Evolutionary conservation across 2,797 vertebrate species (phyloP), one percentile per base, ranked within the genome.

Genomic region (Gallinago stenura): DNA sequence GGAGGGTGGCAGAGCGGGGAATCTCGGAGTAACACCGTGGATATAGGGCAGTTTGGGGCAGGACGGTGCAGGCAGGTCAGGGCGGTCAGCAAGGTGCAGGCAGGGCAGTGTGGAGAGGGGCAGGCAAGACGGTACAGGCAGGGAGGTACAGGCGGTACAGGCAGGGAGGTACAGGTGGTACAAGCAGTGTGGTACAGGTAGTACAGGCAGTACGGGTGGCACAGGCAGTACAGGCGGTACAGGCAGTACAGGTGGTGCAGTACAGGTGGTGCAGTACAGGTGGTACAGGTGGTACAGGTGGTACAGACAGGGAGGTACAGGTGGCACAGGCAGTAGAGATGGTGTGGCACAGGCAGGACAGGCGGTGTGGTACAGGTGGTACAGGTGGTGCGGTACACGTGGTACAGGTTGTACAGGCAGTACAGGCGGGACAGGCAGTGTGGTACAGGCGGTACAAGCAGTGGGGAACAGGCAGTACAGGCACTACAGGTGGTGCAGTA

Each of bases 371-470:
- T 45, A 41, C 39, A 41, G 18, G 19, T 2, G 43, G 43, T 20
- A 45, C 43, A 21, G 18, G 15, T 15, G 12, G 21, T 1, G 2
- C 5, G 8, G 12, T 45, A 41, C 39, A 41, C 9, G 19, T 2
- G 43, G 43, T 20, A 45, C 43, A 21, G 18, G 15, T 15, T 8
- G 37, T 43, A 43, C 43, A 43, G 43, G 43, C 16, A 18, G 41
- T 17, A 18, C 45, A 45, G 45, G 43, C 19, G 19, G 45, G 10
- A 45, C 45, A 45, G 45, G 19, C 5, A 30, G 57, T 10, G 7
- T 5, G 1, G 35, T 1, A 5, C 8, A 10, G 12, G 3, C 12
- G 4, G 15, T 4, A 2, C 53, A 33, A 31, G 15, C 16, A 7
- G 41, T 43, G 35, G 35, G 35, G 35, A 35, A 43, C 41, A 14